Evolutionary conservation across 2,888 invertebrate species (phyloP).

Genomic region (Drosophila helvetica): DNA sequence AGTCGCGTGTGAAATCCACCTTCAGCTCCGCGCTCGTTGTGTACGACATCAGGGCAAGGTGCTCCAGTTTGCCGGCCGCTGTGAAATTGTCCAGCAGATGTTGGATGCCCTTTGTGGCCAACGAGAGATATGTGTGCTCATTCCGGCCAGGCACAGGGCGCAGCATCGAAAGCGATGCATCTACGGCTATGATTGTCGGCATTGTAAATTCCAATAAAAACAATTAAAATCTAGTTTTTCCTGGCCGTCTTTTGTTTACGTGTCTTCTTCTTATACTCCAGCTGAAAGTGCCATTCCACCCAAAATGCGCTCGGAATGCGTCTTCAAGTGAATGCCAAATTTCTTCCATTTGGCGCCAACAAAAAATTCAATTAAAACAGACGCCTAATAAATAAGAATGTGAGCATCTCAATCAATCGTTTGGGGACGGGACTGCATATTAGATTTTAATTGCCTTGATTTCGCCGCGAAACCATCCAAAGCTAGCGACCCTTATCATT

Average conservation of each 20-base stretch:
- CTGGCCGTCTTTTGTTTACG: slow-evolving; percentile 11
- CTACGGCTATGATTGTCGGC: slow-evolving; percentile 84
- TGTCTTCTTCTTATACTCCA: slow-evolving; percentile 36
- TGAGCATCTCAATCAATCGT: neutral
- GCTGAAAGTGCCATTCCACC: slow-evolving; percentile 26
- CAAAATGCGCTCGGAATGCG: no score
- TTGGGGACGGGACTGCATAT: slow-evolving; percentile 38
- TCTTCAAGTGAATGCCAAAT: neutral
- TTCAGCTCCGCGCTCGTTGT: slow-evolving; percentile 85
- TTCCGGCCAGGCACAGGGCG: slow-evolving; percentile 81
- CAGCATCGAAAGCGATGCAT: slow-evolving; percentile 83
- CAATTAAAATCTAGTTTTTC: slow-evolving; percentile 9
- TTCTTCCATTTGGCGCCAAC: neutral
- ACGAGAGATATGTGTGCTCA: slow-evolving; percentile 82
- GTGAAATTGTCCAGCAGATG: slow-evolving; percentile 82
- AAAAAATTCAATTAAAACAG: neutral
- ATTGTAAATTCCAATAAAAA: slow-evolving; percentile 50
- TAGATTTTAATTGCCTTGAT: slow-evolving; percentile 58
- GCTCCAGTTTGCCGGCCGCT: slow-evolving; percentile 81
- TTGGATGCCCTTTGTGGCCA: slow-evolving; percentile 82
- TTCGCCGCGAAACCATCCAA: slow-evolving; percentile 48
- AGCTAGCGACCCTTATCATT: slow-evolving; percentile 39
- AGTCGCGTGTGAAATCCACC: slow-evolving; percentile 95
- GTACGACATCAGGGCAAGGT: slow-evolving; percentile 77
- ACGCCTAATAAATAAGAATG: neutral